Evolutionary conservation across 2,888 invertebrate genomes (phyloP).

Genomic region (Epinotia ramella): DNA sequence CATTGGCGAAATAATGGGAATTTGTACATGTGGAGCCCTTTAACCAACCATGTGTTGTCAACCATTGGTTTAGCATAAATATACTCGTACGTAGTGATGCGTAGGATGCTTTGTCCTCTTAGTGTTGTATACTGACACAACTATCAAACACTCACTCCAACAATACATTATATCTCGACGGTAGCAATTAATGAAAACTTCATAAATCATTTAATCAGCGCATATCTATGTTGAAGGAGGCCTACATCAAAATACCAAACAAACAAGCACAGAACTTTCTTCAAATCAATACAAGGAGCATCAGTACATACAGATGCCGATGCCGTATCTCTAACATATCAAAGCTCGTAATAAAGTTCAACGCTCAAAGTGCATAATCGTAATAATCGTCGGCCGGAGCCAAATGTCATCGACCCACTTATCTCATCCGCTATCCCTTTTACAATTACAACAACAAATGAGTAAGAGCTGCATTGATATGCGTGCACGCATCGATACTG

Average conservation of each 20-base stretch:
- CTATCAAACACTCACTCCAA: constrained; percentile 12
- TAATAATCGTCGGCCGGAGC: constrained; percentile 80
- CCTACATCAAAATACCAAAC: constrained; percentile 18
- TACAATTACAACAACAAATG: constrained; percentile 85
- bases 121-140: not conserved
- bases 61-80: too few relatives aligned
- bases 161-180: constrained; percentile 36
- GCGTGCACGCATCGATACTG: constrained; percentile 77
- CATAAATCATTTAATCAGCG: constrained; percentile 32
- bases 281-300: constrained; percentile 31
- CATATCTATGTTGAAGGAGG: not conserved
- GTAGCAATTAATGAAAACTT: constrained; percentile 20
- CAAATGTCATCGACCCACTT: constrained; percentile 84
- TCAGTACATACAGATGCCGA: constrained; percentile 46
- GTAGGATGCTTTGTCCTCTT: not conserved
- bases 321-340: constrained; percentile 68
- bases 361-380: constrained; percentile 85
- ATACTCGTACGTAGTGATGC: too few relatives aligned
- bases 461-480: constrained; percentile 83
- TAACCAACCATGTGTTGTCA: too few relatives aligned
- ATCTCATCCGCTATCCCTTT: constrained; percentile 86
- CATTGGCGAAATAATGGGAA: too few relatives aligned
- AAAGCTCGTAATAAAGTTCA: constrained; percentile 81
- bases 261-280: constrained; percentile 35
- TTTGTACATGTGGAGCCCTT: too few relatives aligned